Evolutionary conservation across 1,140 invertebrate genomes (phyloP).

Genomic region (Diorhabda carinulata): DNA sequence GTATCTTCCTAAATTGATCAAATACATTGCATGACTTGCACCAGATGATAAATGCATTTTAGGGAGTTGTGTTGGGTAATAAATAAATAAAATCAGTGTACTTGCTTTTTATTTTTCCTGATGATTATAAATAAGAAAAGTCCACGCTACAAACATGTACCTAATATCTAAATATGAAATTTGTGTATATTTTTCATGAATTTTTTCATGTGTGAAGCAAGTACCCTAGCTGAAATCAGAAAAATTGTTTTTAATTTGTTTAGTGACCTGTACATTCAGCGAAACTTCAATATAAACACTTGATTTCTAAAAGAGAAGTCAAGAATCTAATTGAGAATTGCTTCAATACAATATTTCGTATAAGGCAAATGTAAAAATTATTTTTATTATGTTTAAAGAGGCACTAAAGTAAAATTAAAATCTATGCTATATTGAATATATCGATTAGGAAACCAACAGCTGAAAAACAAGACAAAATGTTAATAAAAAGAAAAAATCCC

Average conservation of each 20-base stretch:
- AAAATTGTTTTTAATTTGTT: neutral
- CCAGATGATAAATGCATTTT: too few relatives aligned
- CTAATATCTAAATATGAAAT: conserved; percentile 16
- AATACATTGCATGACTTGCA: too few relatives aligned
- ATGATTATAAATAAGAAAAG: conserved; percentile 15
- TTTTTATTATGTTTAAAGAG: conserved; percentile 9
- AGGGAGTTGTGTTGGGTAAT: neutral
- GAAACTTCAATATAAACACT: conserved; percentile 8
- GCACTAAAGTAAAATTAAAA: conserved; percentile 16
- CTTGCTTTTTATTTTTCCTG: conserved; percentile 17
- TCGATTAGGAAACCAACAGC: neutral
- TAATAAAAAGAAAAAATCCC: too few relatives aligned
- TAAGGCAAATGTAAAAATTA: conserved; percentile 15
- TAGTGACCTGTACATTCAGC: conserved; percentile 13
- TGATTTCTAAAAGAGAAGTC: conserved; percentile 6
- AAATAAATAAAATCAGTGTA: neutral
- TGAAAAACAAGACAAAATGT: too few relatives aligned
- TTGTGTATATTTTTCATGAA: conserved; percentile 6
- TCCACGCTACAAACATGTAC: conserved; percentile 16
- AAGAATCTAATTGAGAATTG: neutral
- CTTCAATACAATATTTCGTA: neutral
- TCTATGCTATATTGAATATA: neutral
- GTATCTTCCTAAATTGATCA: too few relatives aligned
- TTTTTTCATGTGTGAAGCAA: conserved; percentile 15
- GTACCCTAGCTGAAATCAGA: conserved; percentile 11